A percentile compares a stretch with the other conserved stretches of the same genome.
Evolutionary conservation across 2,113 vertebrate species (phyloP).

Genomic region (Phalacrocorax aristotelis): DNA sequence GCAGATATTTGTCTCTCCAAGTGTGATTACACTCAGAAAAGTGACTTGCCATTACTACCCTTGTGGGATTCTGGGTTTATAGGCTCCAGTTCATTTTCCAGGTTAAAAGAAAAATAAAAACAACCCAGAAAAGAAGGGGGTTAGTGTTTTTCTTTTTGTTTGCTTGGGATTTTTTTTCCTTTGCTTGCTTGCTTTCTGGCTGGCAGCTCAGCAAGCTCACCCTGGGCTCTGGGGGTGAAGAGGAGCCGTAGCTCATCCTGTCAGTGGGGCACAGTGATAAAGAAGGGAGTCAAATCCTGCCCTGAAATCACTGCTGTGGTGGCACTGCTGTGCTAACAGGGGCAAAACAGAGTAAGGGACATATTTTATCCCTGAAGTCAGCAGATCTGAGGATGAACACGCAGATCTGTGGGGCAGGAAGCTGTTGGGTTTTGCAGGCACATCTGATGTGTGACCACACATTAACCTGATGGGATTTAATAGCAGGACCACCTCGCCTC

Average conservation of each 20-base stretch:
- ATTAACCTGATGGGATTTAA: background rate
- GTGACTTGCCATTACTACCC: slow-evolving; percentile 12
- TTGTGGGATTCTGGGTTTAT: slow-evolving; percentile 6
- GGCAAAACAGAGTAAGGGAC: background rate
- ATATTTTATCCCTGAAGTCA: background rate
- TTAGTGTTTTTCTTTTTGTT: background rate
- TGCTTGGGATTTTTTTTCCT: background rate
- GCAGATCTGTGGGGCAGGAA: background rate
- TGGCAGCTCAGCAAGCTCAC: background rate
- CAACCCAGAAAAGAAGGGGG: background rate
- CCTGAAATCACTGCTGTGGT: background rate
- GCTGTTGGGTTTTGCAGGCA: background rate
- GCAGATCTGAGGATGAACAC: background rate
- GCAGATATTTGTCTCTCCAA: slow-evolving; percentile 44
- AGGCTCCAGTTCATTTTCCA: background rate
- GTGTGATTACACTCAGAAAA: slow-evolving; percentile 27
- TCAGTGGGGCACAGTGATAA: background rate
- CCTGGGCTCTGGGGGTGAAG: background rate
- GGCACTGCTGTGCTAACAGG: background rate
- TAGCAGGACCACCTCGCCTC: background rate
- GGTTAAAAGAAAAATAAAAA: background rate
- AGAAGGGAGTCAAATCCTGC: background rate
- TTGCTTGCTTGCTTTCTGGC: background rate
- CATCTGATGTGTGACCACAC: background rate
- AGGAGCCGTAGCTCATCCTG: background rate